Conservation (phyloP, 2,113 vertebrate genomes). For the Dinomys branickii region DNA sequence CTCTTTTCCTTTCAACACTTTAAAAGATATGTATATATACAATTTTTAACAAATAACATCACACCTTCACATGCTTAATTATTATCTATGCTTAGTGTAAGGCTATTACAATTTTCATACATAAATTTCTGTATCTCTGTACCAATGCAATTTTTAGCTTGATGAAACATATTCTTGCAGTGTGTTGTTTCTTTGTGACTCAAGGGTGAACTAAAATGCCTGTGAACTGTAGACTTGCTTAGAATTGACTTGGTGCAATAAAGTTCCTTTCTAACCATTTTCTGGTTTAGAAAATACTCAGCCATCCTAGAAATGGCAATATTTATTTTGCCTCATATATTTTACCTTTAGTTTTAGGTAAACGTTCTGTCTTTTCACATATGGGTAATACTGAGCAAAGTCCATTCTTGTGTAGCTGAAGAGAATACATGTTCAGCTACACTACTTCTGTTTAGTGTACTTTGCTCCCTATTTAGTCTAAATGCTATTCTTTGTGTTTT, state of each 20-base stretch:
- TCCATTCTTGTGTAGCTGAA: slow-evolving; percentile 77
- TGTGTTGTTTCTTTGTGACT: slow-evolving; percentile 65
- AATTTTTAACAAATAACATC: no score
- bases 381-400: slow-evolving; percentile 82
- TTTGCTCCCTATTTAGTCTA: slow-evolving; percentile 73
- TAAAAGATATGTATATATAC: no score
- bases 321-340: slow-evolving; percentile 81
- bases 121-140: no score
- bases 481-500: slow-evolving; percentile 67
- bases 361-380: slow-evolving; percentile 71
- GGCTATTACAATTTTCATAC: no score
- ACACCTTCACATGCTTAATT: no score
- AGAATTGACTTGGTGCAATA: slow-evolving; percentile 80
- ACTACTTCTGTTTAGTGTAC: slow-evolving; percentile 79
- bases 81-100: no score
- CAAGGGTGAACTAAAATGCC: slow-evolving; percentile 73
- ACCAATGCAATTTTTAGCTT: not conserved
- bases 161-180: slow-evolving; percentile 40
- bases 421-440: slow-evolving; percentile 67
- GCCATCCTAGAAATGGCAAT: slow-evolving; percentile 82
- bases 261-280: slow-evolving; percentile 78
- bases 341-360: slow-evolving; percentile 66
- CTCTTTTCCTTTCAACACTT: no score
- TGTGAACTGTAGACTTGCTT: slow-evolving; percentile 79
- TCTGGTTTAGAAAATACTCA: slow-evolving; percentile 81